phyloP scores from a whole-genome alignment of 1,140 invertebrate species.

The Drosophila pruinosa region DNA sequence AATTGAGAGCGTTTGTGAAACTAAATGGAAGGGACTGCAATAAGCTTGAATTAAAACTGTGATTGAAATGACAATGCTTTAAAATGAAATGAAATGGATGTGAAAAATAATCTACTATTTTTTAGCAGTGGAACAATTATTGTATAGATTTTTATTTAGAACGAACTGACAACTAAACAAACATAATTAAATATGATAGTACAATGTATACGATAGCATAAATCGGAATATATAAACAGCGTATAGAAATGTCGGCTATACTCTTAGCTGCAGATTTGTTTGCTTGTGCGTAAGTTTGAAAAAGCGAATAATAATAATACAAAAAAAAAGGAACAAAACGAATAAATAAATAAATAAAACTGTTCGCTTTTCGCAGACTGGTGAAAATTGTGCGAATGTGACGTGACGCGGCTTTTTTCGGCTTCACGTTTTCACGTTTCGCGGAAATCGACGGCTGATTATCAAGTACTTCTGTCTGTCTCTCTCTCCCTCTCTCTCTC shows the following conservation, averaged over 20 bases:
- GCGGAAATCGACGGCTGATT: slow-evolving; percentile 39
- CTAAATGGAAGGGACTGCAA: no score
- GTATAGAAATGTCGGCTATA: background rate
- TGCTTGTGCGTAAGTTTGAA: background rate
- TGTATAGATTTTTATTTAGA: no score
- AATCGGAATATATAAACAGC: background rate
- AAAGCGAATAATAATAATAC: background rate
- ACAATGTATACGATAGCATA: no score
- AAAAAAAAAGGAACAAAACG: background rate
- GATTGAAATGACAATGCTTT: no score
- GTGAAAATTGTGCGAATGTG: slow-evolving; percentile 35
- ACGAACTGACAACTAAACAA: background rate
- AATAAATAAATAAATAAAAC: slow-evolving; percentile 16
- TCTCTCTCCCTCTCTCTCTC: background rate
- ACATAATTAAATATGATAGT: background rate
- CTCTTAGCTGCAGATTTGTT: background rate
- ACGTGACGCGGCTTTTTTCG: slow-evolving; percentile 21
- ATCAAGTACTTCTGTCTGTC: slow-evolving; percentile 13
- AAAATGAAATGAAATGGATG: background rate
- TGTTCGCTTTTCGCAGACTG: slow-evolving; percentile 21
- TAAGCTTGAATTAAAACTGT: no score
- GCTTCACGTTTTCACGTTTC: slow-evolving; percentile 40
- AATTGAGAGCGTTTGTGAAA: background rate
- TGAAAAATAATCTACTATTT: no score
- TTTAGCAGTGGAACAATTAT: no score